Conservation (phyloP, 2,113 vertebrate genomes). For the Amphilophus citrinellus region DNA sequence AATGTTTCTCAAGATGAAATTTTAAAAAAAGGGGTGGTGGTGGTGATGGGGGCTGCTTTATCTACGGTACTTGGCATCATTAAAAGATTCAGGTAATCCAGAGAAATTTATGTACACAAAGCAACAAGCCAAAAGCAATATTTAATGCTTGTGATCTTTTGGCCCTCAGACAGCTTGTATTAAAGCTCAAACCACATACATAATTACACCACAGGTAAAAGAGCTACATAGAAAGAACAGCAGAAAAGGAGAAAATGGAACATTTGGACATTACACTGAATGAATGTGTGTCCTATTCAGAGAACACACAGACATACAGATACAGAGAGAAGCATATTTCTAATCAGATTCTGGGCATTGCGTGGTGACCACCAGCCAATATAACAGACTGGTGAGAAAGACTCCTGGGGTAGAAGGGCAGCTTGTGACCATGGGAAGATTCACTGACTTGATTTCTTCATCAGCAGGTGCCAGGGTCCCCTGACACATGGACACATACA, state of each 20-base stretch:
- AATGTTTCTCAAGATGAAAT: neutral
- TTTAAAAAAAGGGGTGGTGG: neutral
- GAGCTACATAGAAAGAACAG: neutral
- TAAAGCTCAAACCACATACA: neutral
- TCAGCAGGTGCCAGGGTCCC: conserved; percentile 75
- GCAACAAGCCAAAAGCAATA: neutral
- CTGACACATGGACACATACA: conserved; percentile 54
- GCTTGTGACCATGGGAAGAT: conserved; percentile 76
- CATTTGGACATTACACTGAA: neutral
- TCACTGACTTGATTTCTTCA: conserved; percentile 81
- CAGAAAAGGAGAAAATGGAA: neutral
- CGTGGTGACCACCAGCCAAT: conserved; percentile 44
- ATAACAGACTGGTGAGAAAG: conserved; percentile 71
- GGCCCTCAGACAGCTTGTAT: neutral
- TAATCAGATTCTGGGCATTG: conserved; percentile 58
- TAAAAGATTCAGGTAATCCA: neutral
- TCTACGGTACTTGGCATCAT: neutral
- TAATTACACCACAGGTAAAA: neutral
- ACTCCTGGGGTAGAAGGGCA: conserved; percentile 75
- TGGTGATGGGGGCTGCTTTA: neutral
- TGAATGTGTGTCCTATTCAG: conserved; percentile 1
- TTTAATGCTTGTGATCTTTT: neutral
- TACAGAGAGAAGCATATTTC: conserved; percentile 65
- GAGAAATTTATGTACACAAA: neutral
- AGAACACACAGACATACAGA: conserved; percentile 21